Percentiles rank a stretch among this genome's conserved stretches.
phyloP scores from a whole-genome alignment of 2,113 vertebrate genomes.

The Misgurnus anguillicaudatus region DNA sequence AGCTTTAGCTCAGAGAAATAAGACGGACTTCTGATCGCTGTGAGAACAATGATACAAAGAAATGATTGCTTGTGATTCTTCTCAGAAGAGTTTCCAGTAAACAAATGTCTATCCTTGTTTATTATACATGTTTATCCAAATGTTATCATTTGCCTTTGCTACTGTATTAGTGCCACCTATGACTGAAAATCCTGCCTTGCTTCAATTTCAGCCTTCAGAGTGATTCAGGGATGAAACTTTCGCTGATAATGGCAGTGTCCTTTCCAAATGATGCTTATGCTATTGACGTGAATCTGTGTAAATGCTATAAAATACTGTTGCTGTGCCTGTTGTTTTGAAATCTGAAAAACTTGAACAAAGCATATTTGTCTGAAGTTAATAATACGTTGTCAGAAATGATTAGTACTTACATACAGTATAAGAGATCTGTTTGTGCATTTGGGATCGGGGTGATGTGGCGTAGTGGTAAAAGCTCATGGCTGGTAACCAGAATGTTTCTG shows the following conservation, averaged over 20 bases:
- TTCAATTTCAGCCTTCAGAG: slow-evolving; percentile 19
- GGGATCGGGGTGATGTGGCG: background rate
- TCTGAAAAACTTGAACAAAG: background rate
- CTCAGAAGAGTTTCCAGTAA: slow-evolving; percentile 49
- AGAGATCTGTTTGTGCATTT: background rate
- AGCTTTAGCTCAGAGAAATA: slow-evolving; percentile 50
- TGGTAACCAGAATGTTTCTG: background rate
- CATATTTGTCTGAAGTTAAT: slow-evolving; percentile 1
- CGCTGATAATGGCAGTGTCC: background rate
- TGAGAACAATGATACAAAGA: slow-evolving; percentile 51
- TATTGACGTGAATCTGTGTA: slow-evolving; percentile 15
- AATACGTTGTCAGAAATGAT: background rate
- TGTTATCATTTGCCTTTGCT: slow-evolving; percentile 51
- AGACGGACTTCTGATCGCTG: slow-evolving; percentile 44
- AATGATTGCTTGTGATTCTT: slow-evolving; percentile 49
- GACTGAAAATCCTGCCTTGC: slow-evolving; percentile 17
- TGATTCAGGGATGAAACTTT: slow-evolving; percentile 12
- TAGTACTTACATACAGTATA: background rate
- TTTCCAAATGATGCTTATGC: background rate
- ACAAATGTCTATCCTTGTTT: slow-evolving; percentile 49
- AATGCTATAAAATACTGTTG: background rate
- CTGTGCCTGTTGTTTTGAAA: background rate
- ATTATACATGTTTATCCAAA: background rate
- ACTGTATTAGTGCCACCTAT: slow-evolving; percentile 14
- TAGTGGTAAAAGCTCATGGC: background rate